Evolutionary conservation across 2,113 vertebrate species (phyloP), one percentile per base, ranked within the genome.

Genomic region (Acanthochromis polyacanthus): DNA sequence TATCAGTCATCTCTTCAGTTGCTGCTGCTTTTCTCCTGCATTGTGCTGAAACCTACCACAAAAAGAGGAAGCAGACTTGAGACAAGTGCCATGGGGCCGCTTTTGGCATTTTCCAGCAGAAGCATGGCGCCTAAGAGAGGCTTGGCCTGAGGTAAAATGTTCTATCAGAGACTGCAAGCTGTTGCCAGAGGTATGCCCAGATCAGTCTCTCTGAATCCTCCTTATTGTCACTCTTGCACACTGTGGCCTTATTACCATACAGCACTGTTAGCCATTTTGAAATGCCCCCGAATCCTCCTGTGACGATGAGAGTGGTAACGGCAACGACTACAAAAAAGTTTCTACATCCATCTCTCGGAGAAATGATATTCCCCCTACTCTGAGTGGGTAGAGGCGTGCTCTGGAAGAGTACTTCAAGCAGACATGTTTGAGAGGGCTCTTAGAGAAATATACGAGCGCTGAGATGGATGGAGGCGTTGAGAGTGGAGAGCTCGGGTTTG

Each of bases 21-120:
- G 46, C 45, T 79, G 50, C 14, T 57, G 59, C 14, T 50, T 43
- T 14, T 60, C 20, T 75, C 46, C 65, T 57, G 25, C 12, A 28
- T 43, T 46, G 53, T 55, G 8, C 17, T 75, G 57, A 10, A 19
- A 36, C 11, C 30, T 23, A n/a, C 8, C 16, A 46, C 9, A 38
- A 48, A 73, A 55, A 55, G 14, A 25, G 52, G 16, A 58, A 68
- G 50, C 71, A 62, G 60, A 63, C 43, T 51, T 61, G 40, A 12
- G 50, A 20, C 3, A 36, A 55, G 65, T 69, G 76, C 81, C 71
- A n/a, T 43, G 66, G 78, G 81, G 78, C 55, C 61, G 78, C 89
- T 88, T 70, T 70, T 11, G 68, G 85, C 80, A 4, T 80, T 85
- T 89, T 82, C 84, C 80, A 70, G 75, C 83, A 75, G 75, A 81